Base-by-base conservation (phyloP, 2,797 vertebrate genomes). In the Sardinella longiceps region DNA sequence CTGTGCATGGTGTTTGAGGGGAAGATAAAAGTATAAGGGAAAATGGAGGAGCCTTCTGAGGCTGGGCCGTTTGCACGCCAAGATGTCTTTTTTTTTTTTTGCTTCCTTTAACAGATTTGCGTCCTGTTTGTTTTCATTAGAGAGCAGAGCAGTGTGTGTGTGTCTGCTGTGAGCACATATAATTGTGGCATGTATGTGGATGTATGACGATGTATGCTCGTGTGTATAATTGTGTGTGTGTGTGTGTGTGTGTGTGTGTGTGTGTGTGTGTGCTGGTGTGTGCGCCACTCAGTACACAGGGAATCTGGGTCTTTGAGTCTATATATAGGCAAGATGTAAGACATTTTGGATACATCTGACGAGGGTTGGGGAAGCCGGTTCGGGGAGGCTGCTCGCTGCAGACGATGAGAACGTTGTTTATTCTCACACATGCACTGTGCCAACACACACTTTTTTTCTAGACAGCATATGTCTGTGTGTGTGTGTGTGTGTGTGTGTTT, bases 281-380 rank as follows among this genome's bases (percentile, higher is more conserved):
- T 89, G 88, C 33, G 88, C 33, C 84, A 63, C 85, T 81, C 82
- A 88, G 89, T 91, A 88, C 91, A 91, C 88, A 89, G 89, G 88
- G 90, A 94, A 94, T 93, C 92, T 93, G 91, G 92, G 92, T 92
- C 92, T 94, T 93, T 93, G 90, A 91, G 91, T 90, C 93, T 92
- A 93, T 93, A 93, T 93, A 92, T 93, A 93, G 92, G 88, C 9
- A 5, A 91, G 90, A 84, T 91, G 92, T 92, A 92, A 94, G 91
- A 89, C 91, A 90, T 90, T 92, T 91, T 92, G 90, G 93, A 94
- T 90, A 88, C 89, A 91, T 93, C 89, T 92, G 88, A 91, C 88
- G 83, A 83, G 91, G 90, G 91, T 90, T 91, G 85, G 70, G 90
- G 92, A 89, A 91, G 86, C 86, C 70, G 51, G 83, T 83, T 84